Base-by-base conservation (phyloP, 1,140 invertebrate genomes). In the Drosophila watanabei region DNA sequence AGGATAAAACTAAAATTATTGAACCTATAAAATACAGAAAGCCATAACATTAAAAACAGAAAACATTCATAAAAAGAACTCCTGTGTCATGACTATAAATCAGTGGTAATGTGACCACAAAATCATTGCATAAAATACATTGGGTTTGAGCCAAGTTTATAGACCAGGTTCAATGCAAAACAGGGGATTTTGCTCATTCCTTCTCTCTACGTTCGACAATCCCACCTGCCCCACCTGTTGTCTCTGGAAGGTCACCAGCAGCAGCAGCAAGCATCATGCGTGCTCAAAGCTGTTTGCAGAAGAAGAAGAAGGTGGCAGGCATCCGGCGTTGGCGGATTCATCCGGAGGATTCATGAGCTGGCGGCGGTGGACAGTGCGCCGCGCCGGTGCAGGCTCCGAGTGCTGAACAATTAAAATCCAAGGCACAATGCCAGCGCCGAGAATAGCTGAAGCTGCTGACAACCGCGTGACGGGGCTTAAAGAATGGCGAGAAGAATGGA, bases 401-500 rank as follows among this genome's bases (percentile, higher is more conserved):
- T 69, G 64, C 64, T 68, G 49, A 71, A 71, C 68, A 69, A 71
- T 71, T 71, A 71, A 71, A 71, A 71, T 56, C 63, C 39, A 18
- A 46, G 48, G 52, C 60, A 84, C 80, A 82, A 82, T 75, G 69
- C 37, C 80, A 83, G 49, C 63, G 80, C 52, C 66, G 70, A 80
- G 82, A 81, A 85, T 80, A 85, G 82, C 60, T 70, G 49, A 71
- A 71, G 66, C 66, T 28, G 43, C 70, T 73, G 70, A 73, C 68
- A 73, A 39, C 68, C 56, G 57, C 71, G 70, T 59, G 52, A 73
- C 70, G 37, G 64, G 68, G 24, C 49, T 56, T 16, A 56, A 24
- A 60, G 66, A 71, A 73, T 73, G 45, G 56, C 54, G 30, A 73
- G 70, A 51, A 73, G 68, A 72, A 73, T 72, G 46, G 68, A n/a